Conservation (phyloP, 1,140 invertebrate genomes). For the Calliopsis andreniformis region DNA sequence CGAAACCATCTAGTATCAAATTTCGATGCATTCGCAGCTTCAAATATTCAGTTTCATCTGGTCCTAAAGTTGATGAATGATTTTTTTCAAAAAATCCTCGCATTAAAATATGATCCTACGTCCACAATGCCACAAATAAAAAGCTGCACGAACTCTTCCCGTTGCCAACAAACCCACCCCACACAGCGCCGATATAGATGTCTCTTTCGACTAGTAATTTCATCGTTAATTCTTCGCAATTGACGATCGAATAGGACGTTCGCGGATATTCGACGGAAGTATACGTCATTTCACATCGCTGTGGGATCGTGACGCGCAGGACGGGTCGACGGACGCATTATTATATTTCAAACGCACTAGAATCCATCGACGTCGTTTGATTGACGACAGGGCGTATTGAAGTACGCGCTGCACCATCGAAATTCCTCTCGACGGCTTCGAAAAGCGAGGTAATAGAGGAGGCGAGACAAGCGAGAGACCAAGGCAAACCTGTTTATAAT, state of each 20-base stretch:
- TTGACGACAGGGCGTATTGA: constrained; percentile 58
- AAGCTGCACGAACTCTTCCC: no score
- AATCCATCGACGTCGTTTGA: constrained; percentile 54
- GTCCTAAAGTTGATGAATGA: no score
- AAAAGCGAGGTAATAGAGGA: constrained; percentile 36
- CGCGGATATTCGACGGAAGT: constrained; percentile 33
- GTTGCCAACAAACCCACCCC: no score
- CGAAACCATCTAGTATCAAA: no score
- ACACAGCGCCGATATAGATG: no score
- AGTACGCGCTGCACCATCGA: constrained; percentile 46
- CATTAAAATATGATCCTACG: no score
- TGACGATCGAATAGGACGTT: background rate
- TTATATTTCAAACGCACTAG: constrained; percentile 64
- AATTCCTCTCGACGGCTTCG: constrained; percentile 43
- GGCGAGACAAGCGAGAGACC: no score
- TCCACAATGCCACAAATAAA: no score
- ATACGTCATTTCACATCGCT: constrained; percentile 45
- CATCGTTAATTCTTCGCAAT: constrained; percentile 27
- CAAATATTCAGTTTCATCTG: no score
- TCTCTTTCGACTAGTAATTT: constrained; percentile 17
- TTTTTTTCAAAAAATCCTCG: no score
- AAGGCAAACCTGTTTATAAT: constrained; percentile 22
- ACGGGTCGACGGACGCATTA: constrained; percentile 52
- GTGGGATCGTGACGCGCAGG: constrained; percentile 45
- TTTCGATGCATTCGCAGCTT: no score